Base-by-base conservation (phyloP, 2,888 invertebrate genomes). In the Drosophila phalerata region DNA sequence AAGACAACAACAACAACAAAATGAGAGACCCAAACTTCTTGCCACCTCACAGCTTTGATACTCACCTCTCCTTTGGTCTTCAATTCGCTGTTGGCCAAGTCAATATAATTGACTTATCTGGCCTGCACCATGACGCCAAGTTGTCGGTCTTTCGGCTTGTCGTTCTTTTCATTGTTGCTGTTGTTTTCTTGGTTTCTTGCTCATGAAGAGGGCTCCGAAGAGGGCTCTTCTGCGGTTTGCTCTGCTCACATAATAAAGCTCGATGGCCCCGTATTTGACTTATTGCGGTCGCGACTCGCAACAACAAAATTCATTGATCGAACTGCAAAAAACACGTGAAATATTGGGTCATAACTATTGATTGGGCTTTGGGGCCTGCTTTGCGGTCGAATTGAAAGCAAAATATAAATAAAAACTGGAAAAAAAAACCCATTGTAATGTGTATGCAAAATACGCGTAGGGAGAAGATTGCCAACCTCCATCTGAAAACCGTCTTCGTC, bases 61-160 rank as follows among this genome's bases (percentile, higher is more conserved):
- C 61, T 63, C 40, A n/a, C 28, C 61, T 61, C 34, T 19, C 30
- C 30, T 49, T 49, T n/a, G 13, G 19, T 1, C 22, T 10, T 25
- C 11, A 8, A 4, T 40, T 42, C 5, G 37, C 45, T 40, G 52
- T 60, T 58, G 84, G 81, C 81, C 86, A 73, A 71, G 85, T 85
- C 88, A 85, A 87, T 85, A 85, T 88, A 85, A 85, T 87, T 85
- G 85, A 85, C 85, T 85, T 87, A 85, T 85, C 68, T 67, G 67
- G 49, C 60, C 80, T 65, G 53, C 51, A 40, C 32, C 57, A 57
- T 48, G 69, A 64, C 73, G 73, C 64, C 73, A 61, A 66, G 51
- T 49, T 52, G 65, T 58, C 62, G 69, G 34, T 38, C 9, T 48
- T 40, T 53, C 22, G 58, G 52, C 43, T 38, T 37, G 34, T 38